Conservation (phyloP, 2,113 vertebrate genomes). For the Jacana jacana region DNA sequence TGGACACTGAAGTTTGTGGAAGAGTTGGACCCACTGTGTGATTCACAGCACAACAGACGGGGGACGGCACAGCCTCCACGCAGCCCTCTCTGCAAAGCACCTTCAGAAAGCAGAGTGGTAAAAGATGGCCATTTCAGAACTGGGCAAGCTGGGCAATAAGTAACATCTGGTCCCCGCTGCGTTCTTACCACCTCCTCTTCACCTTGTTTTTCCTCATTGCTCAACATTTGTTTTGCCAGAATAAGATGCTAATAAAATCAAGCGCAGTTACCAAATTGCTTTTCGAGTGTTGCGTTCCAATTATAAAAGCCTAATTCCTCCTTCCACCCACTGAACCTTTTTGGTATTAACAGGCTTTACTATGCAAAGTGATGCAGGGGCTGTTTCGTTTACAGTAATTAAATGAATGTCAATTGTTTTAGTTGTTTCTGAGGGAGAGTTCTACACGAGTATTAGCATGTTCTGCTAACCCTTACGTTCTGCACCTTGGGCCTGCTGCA, state of each 20-base stretch:
- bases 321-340: conserved; percentile 53
- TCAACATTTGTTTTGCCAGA: conserved; percentile 54
- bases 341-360: conserved; percentile 55
- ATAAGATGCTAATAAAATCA: conserved; percentile 71
- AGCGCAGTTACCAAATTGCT: conserved; percentile 38
- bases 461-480: conserved; percentile 80
- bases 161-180: conserved; percentile 5
- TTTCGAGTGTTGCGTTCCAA: conserved; percentile 51
- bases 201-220: conserved; percentile 52
- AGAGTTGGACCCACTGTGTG: background rate
- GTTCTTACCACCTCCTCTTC: background rate
- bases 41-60: conserved; percentile 1
- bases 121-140: background rate
- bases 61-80: background rate
- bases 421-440: conserved; percentile 74
- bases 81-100: background rate
- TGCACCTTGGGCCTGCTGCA: conserved; percentile 59
- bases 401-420: conserved; percentile 80
- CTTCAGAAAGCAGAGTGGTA: background rate
- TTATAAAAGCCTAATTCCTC: conserved; percentile 59
- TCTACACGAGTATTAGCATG: conserved; percentile 81
- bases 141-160: background rate
- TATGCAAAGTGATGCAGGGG: conserved; percentile 72
- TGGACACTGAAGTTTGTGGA: background rate
- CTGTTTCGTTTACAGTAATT: conserved; percentile 83